Conservation (phyloP, 1,140 invertebrate species). For the Brachionus paranguensis region DNA sequence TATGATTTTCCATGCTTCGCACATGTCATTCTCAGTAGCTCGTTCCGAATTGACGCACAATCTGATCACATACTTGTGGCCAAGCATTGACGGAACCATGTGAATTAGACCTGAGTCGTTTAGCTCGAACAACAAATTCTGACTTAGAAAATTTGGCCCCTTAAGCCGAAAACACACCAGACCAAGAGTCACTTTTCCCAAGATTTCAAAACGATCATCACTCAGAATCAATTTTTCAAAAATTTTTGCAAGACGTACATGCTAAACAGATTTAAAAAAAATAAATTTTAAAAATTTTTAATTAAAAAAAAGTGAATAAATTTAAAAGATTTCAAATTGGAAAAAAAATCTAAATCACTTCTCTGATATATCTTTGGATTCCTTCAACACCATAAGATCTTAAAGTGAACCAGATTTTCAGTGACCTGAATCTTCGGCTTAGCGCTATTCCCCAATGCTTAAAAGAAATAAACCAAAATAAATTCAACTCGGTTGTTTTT, state of each 20-base stretch:
- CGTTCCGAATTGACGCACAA: conserved; percentile 77
- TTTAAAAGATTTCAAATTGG: no score
- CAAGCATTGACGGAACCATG: conserved; percentile 87
- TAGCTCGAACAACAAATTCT: conserved; percentile 83
- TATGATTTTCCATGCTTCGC: conserved; percentile 81
- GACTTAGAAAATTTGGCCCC: conserved; percentile 52
- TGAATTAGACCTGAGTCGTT: conserved; percentile 93
- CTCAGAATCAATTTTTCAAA: conserved; percentile 77
- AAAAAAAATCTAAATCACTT: conserved; percentile 40
- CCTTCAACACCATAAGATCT: conserved; percentile 86
- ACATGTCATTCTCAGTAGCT: conserved; percentile 77
- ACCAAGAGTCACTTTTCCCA: conserved; percentile 86
- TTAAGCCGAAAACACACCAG: conserved; percentile 81
- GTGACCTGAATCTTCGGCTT: conserved; percentile 79
- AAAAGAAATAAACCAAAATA: neutral
- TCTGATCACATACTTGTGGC: conserved; percentile 75
- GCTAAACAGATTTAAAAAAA: conserved; percentile 48
- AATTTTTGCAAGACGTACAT: conserved; percentile 82
- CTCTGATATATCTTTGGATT: conserved; percentile 79
- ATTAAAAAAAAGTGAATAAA: neutral
- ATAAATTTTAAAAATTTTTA: neutral
- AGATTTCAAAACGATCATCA: conserved; percentile 85
- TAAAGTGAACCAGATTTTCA: conserved; percentile 96
- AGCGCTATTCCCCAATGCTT: conserved; percentile 71
- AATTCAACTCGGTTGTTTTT: neutral